Evolutionary conservation across 2,888 invertebrate species (phyloP).

Genomic region (Sarcophaga rosellei): DNA sequence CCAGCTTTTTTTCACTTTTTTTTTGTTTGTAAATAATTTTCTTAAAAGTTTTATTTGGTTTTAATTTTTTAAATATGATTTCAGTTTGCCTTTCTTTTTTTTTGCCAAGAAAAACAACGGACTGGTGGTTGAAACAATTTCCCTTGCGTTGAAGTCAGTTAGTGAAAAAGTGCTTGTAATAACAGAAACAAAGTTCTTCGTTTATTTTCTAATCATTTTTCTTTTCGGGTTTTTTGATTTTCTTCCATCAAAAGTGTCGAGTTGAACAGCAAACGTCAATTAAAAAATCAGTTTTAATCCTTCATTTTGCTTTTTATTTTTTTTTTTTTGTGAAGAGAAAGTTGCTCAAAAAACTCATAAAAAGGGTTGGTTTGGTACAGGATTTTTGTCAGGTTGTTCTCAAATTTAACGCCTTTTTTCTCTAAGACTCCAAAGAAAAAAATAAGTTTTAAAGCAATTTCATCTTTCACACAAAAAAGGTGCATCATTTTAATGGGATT

Average conservation of each 20-base stretch:
- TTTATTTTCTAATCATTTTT: slow-evolving; percentile 44
- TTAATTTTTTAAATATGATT: slow-evolving; percentile 59
- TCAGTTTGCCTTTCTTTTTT: background rate
- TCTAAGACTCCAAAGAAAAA: slow-evolving; percentile 19
- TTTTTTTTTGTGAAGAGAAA: slow-evolving; percentile 14
- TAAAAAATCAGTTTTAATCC: slow-evolving; percentile 69
- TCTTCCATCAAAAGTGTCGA: slow-evolving; percentile 45
- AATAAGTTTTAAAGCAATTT: slow-evolving; percentile 59
- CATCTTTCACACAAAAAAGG: slow-evolving; percentile 54
- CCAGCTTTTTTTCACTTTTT: background rate
- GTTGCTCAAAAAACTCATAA: slow-evolving; percentile 14
- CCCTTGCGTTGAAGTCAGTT: slow-evolving; percentile 51
- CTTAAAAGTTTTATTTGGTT: slow-evolving; percentile 53
- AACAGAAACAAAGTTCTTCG: slow-evolving; percentile 23
- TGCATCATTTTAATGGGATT: slow-evolving; percentile 63
- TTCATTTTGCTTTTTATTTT: slow-evolving; percentile 22
- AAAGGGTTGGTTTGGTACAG: slow-evolving; percentile 68
- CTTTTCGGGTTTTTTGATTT: slow-evolving; percentile 4
- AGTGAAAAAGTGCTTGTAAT: slow-evolving; percentile 24
- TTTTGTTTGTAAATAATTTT: slow-evolving; percentile 6
- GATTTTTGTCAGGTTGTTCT: slow-evolving; percentile 65
- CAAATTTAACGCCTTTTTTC: slow-evolving; percentile 55
- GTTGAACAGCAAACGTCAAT: slow-evolving; percentile 69
- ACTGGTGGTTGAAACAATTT: slow-evolving; percentile 24
- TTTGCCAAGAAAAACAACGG: slow-evolving; percentile 20